Percentiles rank a stretch among this genome's conserved stretches.
phyloP scores from a whole-genome alignment of 2,113 vertebrate species.

The Globicephala melas region DNA sequence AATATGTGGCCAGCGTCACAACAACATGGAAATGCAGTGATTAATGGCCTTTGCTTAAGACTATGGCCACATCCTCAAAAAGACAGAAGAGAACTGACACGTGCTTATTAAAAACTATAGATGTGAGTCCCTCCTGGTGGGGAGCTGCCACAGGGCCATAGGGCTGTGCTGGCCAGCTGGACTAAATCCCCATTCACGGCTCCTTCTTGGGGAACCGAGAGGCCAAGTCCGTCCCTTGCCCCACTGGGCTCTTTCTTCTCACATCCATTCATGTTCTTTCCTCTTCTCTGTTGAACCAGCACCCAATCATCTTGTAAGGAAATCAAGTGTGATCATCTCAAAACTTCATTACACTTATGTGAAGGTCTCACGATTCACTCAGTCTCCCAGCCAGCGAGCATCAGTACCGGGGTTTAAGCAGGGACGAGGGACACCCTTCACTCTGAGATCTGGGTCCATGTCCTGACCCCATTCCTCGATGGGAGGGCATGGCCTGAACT shows the following conservation, averaged over 20 bases:
- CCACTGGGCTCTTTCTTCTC: background rate
- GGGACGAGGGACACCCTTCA: fast-evolving
- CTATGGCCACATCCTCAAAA: fast-evolving
- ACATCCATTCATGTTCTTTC: background rate
- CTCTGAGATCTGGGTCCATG: fast-evolving
- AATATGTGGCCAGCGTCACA: fast-evolving
- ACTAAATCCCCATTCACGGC: fast-evolving
- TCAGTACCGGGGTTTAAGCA: fast-evolving
- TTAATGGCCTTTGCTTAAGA: background rate
- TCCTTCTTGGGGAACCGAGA: no score
- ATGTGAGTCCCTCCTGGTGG: no score
- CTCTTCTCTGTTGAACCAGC: background rate
- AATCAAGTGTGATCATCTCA: background rate
- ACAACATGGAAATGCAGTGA: fast-evolving
- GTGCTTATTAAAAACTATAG: background rate
- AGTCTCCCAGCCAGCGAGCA: fast-evolving
- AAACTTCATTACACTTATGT: fast-evolving
- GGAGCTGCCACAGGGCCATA: fast-evolving
- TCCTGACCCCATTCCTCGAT: fast-evolving
- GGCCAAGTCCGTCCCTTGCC: fast-evolving
- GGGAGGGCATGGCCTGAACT: fast-evolving
- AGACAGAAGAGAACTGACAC: background rate
- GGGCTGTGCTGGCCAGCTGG: background rate
- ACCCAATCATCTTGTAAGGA: fast-evolving
- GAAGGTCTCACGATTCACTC: fast-evolving